phyloP scores from a whole-genome alignment of 2,113 vertebrate genomes.

The Daphoenositta chrysoptera region DNA sequence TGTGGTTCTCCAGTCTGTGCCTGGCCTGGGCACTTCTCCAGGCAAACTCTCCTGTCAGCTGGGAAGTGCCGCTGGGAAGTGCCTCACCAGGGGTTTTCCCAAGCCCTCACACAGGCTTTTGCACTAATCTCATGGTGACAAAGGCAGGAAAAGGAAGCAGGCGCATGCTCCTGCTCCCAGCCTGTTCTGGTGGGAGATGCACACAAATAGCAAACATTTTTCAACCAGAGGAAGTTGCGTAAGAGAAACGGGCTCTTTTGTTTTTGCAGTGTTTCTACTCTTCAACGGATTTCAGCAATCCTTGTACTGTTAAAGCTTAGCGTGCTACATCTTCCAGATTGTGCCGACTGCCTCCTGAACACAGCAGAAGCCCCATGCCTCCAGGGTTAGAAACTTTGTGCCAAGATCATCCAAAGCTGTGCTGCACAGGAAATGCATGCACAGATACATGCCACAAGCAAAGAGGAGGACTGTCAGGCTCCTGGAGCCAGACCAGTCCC shows the following conservation, averaged over 20 bases:
- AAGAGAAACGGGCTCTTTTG: neutral
- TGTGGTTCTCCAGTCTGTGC: neutral
- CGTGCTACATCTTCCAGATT: neutral
- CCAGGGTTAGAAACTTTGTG: neutral
- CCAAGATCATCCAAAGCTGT: neutral
- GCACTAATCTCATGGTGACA: neutral
- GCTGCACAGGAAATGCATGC: neutral
- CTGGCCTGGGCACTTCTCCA: neutral
- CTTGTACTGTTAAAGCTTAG: neutral
- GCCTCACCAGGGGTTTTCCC: neutral
- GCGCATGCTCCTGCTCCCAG: neutral
- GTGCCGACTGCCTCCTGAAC: neutral
- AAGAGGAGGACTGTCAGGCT: neutral
- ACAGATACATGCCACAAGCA: neutral
- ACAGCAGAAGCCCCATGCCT: neutral
- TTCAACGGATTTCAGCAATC: neutral
- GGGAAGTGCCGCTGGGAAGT: neutral
- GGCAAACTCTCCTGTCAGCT: neutral
- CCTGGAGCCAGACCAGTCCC: neutral
- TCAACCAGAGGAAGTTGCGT: neutral
- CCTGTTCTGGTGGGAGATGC: neutral
- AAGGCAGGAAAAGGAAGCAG: slow-evolving; percentile 49
- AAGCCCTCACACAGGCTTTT: neutral
- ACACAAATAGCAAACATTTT: neutral
- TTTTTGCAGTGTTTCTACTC: neutral